These are phyloP conservation scores for Adrianichthys oophorus DNA, from an alignment of 2,797 vertebrate genomes.

Conservation along the genomic window DNA sequence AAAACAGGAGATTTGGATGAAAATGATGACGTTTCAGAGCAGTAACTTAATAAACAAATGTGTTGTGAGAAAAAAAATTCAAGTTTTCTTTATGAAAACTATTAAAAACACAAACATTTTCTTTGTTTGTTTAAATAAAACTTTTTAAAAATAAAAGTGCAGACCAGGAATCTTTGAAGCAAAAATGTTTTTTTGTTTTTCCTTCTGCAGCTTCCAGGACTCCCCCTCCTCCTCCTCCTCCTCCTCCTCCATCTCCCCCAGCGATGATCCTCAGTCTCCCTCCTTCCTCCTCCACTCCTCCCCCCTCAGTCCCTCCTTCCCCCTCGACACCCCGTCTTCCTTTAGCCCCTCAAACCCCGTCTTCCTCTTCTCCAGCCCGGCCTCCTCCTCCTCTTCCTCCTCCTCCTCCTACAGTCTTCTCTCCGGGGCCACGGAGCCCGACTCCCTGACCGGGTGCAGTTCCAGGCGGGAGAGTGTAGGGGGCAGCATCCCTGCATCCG, in stretches of 20 bases:
- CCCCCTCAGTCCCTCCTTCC: constrained; percentile 51
- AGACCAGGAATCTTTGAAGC: too few relatives aligned
- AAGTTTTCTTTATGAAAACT: too few relatives aligned
- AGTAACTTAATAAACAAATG: too few relatives aligned
- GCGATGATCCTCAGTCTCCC: constrained; percentile 55
- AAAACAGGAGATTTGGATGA: too few relatives aligned
- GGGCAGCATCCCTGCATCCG: constrained; percentile 6
- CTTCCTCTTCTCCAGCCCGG: constrained; percentile 64
- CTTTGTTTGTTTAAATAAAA: too few relatives aligned
- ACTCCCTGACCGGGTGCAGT: constrained; percentile 55
- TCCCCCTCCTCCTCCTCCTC: constrained; percentile 20
- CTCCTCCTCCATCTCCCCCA: constrained; percentile 28
- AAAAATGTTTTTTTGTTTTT: constrained; percentile 1
- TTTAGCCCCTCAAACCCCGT: constrained; percentile 56
- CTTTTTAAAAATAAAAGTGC: too few relatives aligned
- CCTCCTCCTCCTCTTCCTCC: constrained; percentile 63
- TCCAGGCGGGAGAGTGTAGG: constrained; percentile 42
- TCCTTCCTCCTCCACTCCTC: constrained; percentile 54
- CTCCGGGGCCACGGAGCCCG: constrained; percentile 42
- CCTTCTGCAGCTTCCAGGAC: constrained; percentile 52
- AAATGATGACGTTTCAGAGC: too few relatives aligned
- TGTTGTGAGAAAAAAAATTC: too few relatives aligned
- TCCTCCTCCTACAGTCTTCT: constrained; percentile 67
- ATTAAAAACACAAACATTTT: too few relatives aligned
- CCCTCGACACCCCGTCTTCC: constrained; percentile 42